Evolutionary conservation across 2,113 vertebrate species (phyloP), one percentile per base, ranked within the genome.

Genomic region (Lepus timidus): DNA sequence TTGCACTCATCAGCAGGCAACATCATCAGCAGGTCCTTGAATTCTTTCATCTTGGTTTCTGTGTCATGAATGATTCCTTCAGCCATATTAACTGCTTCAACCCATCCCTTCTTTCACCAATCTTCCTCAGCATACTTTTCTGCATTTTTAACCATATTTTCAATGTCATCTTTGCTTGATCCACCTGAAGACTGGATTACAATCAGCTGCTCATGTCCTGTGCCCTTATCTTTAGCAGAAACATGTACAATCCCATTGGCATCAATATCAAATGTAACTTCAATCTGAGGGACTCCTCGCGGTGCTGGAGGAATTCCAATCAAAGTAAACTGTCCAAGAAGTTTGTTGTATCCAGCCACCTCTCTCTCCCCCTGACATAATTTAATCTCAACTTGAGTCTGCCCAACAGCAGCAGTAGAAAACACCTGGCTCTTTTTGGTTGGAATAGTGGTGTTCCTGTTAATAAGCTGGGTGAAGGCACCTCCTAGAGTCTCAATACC

Each of bases 371-470:
- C 99, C 96, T 99, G 99, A 97, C 99, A 99, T 23, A 99, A 99
- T 98, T 99, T 99, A 97, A 99, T 99, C 97, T 99, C 99, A 76
- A 99, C 99, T 97, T 99, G 99, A 76, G 99, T 99, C 97, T 99
- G 99, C 10, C 99, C 99, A 96, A 99, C 99, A 90, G 99, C 99
- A 70, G 99, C 99, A 52, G 99, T 99, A 95, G 99, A 99, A 97
- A 99, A 99, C 80, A 99, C 99, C 99, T 99, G 99, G 97, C 99
- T 98, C 97, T 99, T 99, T 98, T 99, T 99, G 74, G 99, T 99
- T 84, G 99, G 99, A 93, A 99, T 99, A 20, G 99, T 99, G 9
- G 99, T 99, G 96, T 99, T 99, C 95, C 99, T 99, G 97, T 99
- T 99, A 96, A 99, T 99, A 85, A 99, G 99, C 94, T 99, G 99